These are phyloP conservation scores for Habropoda laboriosa DNA, from an alignment of 1,140 invertebrate species.

Conservation along the genomic window DNA sequence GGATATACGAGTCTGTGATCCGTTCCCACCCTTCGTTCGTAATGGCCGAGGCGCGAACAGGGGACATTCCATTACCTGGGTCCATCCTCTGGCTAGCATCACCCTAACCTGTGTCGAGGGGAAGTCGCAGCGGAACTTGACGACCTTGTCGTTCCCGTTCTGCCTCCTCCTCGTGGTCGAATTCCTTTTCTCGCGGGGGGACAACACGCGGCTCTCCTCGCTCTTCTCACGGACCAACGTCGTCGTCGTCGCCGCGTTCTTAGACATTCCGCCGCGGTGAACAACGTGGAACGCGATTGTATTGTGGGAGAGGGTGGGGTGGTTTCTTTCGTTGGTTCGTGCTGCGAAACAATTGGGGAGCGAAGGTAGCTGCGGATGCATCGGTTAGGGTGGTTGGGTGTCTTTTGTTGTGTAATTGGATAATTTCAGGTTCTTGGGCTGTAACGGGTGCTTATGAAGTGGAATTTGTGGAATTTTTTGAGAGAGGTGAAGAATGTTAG, in stretches of 20 bases:
- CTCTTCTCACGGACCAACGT: not conserved
- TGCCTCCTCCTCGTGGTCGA: slow-evolving; percentile 23
- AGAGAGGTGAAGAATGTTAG: too few relatives aligned
- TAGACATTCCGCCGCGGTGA: not conserved
- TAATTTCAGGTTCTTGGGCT: not conserved
- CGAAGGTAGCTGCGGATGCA: not conserved
- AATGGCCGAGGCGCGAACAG: slow-evolving; percentile 9
- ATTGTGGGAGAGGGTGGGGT: rapidly evolving
- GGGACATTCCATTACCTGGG: slow-evolving; percentile 63
- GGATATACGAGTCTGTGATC: not conserved
- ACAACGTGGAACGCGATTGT: too few relatives aligned
- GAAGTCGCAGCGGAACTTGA: slow-evolving; percentile 72
- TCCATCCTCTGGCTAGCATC: slow-evolving; percentile 73
- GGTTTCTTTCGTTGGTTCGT: not conserved
- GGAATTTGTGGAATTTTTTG: not conserved
- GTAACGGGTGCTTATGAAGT: not conserved
- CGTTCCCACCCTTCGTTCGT: slow-evolving; percentile 5
- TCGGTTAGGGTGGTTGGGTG: not conserved
- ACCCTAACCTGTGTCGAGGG: slow-evolving; percentile 68
- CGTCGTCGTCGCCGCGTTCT: not conserved
- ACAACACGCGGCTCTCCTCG: not conserved
- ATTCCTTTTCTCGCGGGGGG: not conserved
- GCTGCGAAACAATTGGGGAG: not conserved
- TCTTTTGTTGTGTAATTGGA: not conserved
- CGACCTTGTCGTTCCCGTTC: slow-evolving; percentile 47